Base-by-base conservation (phyloP, 1,140 invertebrate genomes). In the Drosophila azteca region DNA sequence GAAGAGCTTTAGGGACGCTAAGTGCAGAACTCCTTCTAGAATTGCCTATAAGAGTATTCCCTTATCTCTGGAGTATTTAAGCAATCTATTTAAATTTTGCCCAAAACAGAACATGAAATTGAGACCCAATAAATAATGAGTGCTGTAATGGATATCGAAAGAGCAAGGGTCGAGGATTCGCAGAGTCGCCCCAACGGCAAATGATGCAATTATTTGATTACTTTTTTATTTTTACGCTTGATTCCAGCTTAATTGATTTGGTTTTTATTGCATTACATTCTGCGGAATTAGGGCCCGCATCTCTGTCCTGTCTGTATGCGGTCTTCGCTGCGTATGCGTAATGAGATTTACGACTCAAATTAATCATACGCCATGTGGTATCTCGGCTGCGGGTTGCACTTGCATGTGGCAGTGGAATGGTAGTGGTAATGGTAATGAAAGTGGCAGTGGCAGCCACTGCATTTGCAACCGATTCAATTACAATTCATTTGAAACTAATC, bases 361-460 rank as follows among this genome's bases (percentile, higher is more conserved):
- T 75, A 83, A 79, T 79, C 61, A 79, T 79, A 84, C 80, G 71
- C 71, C 71, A 43, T 69, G 31, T 84, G 62, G 61, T 24, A 39
- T 39, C 35, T 39, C 13, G 35, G 35, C 35, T 64, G 45, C 46
- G 55, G 58, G 11, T 51, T 39, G 35, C 35, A 39, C 35, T 29
- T 22, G 54, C 43, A 26, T 26, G 6, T 29, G 6, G 0, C 35
- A 39, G 15, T 15, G 45, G n/a, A 29, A 6, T 29, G 6, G 29
- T 22, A 20, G 6, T 29, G 29, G 6, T 26, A 39, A 13, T 15
- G 45, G n/a, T 2, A 44, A 11, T 29, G 29, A 1, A 6, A 29
- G 29, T 29, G 6, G 29, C 22, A 39, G 15, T 15, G 45, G n/a
- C 6, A 44, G 15, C 53, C 17, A n/a, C 46, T 62, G 77, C 60